Evolutionary conservation across 2,113 vertebrate species (phyloP), one percentile per base, ranked within the genome.

Genomic region (Gallinago jamesoni): DNA sequence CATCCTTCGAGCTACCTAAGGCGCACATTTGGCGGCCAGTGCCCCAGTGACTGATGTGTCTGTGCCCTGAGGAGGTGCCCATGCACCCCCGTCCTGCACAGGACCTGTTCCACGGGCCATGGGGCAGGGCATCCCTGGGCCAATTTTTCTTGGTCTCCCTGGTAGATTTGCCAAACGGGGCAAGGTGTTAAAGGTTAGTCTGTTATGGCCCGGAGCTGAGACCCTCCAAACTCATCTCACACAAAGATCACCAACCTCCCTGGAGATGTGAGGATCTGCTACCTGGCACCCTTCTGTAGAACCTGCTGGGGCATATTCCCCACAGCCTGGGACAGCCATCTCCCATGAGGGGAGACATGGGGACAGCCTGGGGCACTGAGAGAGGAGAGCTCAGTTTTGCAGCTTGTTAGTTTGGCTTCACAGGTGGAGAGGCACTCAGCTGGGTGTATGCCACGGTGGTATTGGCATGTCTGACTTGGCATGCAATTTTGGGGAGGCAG

Each of bases 391-490:
- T 37, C 31, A 28, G 60, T 5, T 15, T 24, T 31, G 52, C 52
- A 28, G 69, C 45, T 59, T 14, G 0, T 82, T 37, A 64, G 27
- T 23, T 67, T 23, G 45, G 53, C 60, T 21, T 72, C n/a, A 3
- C 24, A 27, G 43, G 24, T 27, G 43, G 59, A n/a, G 37, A 22
- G 64, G 43, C 21, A 14, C 45, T n/a, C 19, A 8, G 41, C 50
- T 35, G 4, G 2, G n/a, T 1, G 41, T 2, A 7, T 23, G 78
- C 63, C 10, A 0, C 1, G 0, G 37, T 3, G 2, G 23, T 10
- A 9, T 7, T 15, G 66, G 28, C 31, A 7, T 11, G 50, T 25
- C 41, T 45, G 30, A 20, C 9, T 39, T 63, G 80, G 47, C 33
- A 2, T 10, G 28, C 1, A 2, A 56, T 59, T 60, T 62, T 33